Evolutionary conservation across 2,888 invertebrate species (phyloP), one percentile per base, ranked within the genome.

Genomic region (Eustalomyia histrio): DNA sequence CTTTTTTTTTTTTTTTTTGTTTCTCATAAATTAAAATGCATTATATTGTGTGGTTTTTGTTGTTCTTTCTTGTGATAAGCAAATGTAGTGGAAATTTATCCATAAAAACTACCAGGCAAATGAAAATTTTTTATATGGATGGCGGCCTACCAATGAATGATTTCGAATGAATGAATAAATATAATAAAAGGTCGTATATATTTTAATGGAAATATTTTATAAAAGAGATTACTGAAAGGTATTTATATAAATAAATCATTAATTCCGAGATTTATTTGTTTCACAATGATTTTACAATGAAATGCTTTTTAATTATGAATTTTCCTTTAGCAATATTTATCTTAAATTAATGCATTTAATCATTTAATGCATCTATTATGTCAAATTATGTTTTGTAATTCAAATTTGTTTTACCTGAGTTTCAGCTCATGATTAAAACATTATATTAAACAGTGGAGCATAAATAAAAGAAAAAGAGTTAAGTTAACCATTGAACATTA

Each of bases 21-120:
- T 55, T 0, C 21, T 58, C 53, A 33, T 71, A 24, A 29, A 35
- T 65, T 35, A 64, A 63, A 61, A 43, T 57, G 63, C 57, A 63
- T 73, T 73, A 33, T 64, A 33, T 21, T 21, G n/a, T 75, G 52
- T 60, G 43, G 43, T 61, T 63, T 6, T 55, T 60, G 63, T 52
- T 33, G n/a, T 61, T 52, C 69, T 52, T 16, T 35, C 52, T 61
- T 58, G 29, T 87, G 86, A 88, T 88, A 87, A 88, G 86, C 86
- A 87, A 86, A 84, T 86, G 84, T 84, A 81, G 84, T 84, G 84
- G 82, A 85, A 85, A 75, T 69, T 69, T 55, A 69, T 52, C 60
- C 79, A 79, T 79, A 65, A 79, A 78, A 69, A 63, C 35, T 39
- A 6, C 17, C 21, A 14, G 47, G 43, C 47, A 57, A 58, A 74